phyloP scores from a whole-genome alignment of 30 jellyfish, hydroid and myxozoan genomes.

The Hydra vulgaris region DNA sequence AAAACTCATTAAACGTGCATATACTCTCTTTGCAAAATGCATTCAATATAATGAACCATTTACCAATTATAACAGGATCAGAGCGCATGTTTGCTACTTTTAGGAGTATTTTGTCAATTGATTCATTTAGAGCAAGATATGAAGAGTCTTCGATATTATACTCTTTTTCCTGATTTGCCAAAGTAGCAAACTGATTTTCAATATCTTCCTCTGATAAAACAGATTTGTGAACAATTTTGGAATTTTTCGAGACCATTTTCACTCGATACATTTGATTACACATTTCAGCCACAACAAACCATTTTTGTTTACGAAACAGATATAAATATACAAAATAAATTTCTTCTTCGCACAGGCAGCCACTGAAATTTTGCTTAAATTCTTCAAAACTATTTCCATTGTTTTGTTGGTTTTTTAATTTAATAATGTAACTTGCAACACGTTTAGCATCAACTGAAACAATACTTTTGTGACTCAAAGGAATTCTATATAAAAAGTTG shows the following conservation, averaged over 20 bases:
- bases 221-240: neutral
- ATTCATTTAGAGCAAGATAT: neutral
- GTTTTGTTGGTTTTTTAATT: neutral
- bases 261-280: constrained; percentile 1
- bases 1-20: constrained; percentile 7
- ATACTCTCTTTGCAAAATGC: constrained; percentile 5
- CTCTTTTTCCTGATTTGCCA: neutral
- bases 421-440: constrained; percentile 15
- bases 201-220: constrained; percentile 25
- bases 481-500: neutral
- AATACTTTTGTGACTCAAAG: constrained; percentile 3
- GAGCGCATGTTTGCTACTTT: constrained; percentile 15
- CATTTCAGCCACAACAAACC: constrained; percentile 18
- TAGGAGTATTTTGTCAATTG: constrained; percentile 1
- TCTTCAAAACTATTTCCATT: neutral
- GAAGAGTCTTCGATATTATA: neutral
- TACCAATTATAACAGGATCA: constrained; percentile 4
- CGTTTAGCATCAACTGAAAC: constrained; percentile 25
- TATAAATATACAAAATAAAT: constrained; percentile 27
- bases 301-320: constrained; percentile 7
- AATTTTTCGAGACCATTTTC: neutral
- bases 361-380: constrained; percentile 2
- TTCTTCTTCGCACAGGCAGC: constrained; percentile 22
- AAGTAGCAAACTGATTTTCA: constrained; percentile 19
- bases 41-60: constrained; percentile 24